Evolutionary conservation across 2,888 invertebrate genomes (phyloP).

Genomic region (Ophioninae sp.): DNA sequence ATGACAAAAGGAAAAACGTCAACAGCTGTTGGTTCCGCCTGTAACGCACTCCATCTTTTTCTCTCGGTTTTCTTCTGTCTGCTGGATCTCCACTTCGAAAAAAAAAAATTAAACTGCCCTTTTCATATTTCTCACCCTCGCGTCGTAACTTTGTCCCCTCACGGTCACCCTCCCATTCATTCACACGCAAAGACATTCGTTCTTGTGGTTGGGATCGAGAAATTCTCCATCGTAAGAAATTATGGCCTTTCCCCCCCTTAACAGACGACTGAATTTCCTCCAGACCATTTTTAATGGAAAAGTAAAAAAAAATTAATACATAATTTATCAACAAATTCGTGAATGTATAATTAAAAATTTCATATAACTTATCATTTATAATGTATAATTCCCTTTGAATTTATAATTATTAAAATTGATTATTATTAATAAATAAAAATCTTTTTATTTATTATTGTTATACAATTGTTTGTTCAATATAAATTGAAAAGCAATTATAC

Average conservation of each 20-base stretch:
- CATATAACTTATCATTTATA: too few relatives aligned
- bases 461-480: too few relatives aligned
- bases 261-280: too few relatives aligned
- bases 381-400: too few relatives aligned
- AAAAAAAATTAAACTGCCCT: background rate
- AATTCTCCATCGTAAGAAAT: constrained; percentile 16
- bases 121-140: background rate
- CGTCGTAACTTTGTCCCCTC: background rate
- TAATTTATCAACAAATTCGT: too few relatives aligned
- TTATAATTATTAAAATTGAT: too few relatives aligned
- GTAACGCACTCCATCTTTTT: background rate
- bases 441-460: too few relatives aligned
- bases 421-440: too few relatives aligned
- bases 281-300: too few relatives aligned
- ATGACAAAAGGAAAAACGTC: constrained; percentile 33
- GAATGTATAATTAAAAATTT: too few relatives aligned
- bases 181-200: constrained; percentile 9
- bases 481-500: too few relatives aligned
- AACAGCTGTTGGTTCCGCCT: constrained; percentile 38
- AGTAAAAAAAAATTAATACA: too few relatives aligned
- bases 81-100: background rate
- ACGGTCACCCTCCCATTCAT: background rate
- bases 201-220: background rate
- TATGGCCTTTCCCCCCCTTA: background rate
- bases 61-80: background rate